phyloP scores from a whole-genome alignment of 2,113 vertebrate genomes.

The Henicopernis longicauda region DNA sequence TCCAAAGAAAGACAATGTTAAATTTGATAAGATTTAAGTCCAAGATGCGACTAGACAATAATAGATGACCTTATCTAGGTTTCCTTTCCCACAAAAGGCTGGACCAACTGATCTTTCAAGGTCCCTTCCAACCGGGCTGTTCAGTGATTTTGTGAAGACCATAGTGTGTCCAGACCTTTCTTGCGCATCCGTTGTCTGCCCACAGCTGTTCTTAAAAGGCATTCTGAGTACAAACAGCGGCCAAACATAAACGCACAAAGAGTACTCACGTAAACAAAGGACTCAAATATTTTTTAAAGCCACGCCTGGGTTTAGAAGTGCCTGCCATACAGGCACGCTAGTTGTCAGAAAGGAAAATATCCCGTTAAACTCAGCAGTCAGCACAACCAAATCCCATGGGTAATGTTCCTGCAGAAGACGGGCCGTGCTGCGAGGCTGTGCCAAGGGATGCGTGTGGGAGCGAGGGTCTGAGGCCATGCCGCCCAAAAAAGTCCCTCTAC shows the following conservation, averaged over 20 bases:
- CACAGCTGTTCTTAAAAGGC: not conserved
- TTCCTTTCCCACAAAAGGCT: not conserved
- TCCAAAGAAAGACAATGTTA: not conserved
- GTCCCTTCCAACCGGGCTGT: not conserved
- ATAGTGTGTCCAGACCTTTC: too few species aligned
- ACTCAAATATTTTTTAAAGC: not conserved
- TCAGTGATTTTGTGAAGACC: not conserved
- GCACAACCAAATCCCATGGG: not conserved
- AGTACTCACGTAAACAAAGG: not conserved
- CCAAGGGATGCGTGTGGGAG: not conserved
- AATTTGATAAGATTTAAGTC: not conserved
- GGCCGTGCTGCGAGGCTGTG: fast-evolving
- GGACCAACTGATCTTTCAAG: not conserved
- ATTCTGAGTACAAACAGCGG: not conserved
- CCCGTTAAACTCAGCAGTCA: too few species aligned
- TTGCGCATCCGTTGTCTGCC: not conserved
- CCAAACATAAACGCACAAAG: fast-evolving
- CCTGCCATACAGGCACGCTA: too few species aligned
- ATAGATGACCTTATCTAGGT: not conserved
- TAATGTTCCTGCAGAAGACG: fast-evolving
- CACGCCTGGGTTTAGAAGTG: not conserved
- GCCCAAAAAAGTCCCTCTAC: fast-evolving
- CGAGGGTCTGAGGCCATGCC: not conserved
- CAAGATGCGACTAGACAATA: not conserved
- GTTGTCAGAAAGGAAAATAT: not conserved